A percentile compares a stretch with the other conserved stretches of the same genome.
Conservation (phyloP, 1,140 invertebrate genomes). For the Phymorhynchus buccinoides region DNA sequence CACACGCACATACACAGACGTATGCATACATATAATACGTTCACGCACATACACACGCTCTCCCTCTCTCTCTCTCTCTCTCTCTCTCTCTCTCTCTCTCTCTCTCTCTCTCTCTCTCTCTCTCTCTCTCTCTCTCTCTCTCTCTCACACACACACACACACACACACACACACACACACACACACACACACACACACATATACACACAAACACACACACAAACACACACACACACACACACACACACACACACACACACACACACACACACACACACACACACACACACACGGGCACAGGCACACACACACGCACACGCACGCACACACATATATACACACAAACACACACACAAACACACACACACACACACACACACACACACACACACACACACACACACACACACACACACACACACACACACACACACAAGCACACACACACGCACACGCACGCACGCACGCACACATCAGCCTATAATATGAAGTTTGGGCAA, state of each 20-base stretch:
- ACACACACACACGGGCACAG: not conserved
- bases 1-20: slow-evolving; percentile 17
- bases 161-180: slow-evolving; percentile 1
- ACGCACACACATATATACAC: not conserved
- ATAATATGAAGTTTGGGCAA: too few species aligned
- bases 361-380: not conserved
- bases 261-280: slow-evolving; percentile 5
- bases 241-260: not conserved
- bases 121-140: not conserved
- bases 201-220: not conserved
- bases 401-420: slow-evolving; percentile 7
- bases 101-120: not conserved
- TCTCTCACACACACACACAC: not conserved
- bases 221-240: not conserved
- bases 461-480: slow-evolving; percentile 18
- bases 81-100: slow-evolving; percentile 23
- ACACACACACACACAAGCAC: not conserved
- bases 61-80: slow-evolving; percentile 2
- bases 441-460: slow-evolving; percentile 7
- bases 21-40: not conserved
- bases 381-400: not conserved
- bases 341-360: not conserved
- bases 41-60: slow-evolving; percentile 15
- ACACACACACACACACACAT: slow-evolving; percentile 7
- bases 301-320: not conserved